Base-by-base conservation (phyloP, 2,113 vertebrate species). In the Thalassoma bifasciatum region DNA sequence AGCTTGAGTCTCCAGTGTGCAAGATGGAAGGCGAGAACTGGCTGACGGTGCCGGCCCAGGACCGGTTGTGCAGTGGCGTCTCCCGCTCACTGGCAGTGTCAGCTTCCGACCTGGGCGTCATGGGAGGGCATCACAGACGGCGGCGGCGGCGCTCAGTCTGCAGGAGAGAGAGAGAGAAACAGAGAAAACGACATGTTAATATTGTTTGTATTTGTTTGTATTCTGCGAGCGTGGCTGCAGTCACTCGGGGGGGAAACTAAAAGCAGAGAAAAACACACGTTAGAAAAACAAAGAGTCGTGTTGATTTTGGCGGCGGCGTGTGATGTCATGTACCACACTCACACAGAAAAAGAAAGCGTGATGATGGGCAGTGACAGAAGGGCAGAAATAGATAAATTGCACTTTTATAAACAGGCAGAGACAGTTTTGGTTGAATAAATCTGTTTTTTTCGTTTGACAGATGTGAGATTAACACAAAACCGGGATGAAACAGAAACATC, bases 91-190 rank as follows among this genome's bases (percentile, higher is more conserved):
- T 42, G 85, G 80, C 69, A 87, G 82, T 83, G 92, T 94, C 93
- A 93, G 89, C 92, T 92, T 58, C 78, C 77, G 64, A 80, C 82
- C 78, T 44, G 75, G 88, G 88, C 87, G 84, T 93, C 92, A 93
- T 92, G 91, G 75, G 89, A 86, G 79, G 68, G 88, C 93, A 93
- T 93, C 83, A 91, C 92, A 92, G 76, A 87, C n/a, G n/a, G n/a
- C 72, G 47, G 80, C 11, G 80, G 73, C 40, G 74, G 82, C 11
- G 80, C 86, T 84, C 80, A 49, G 66, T 70, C 88, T 88, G 87
- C 0, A n/a, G 2, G 0, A 19, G 37, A 74, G 24, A 81, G 50
- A 68, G n/a, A n/a, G n/a, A 58, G 1, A 76, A 22, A 71, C 19
- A 71, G 21, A 70, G 40, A 73, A 70, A 72, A 67, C 13, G 7